phyloP scores from a whole-genome alignment of 1,140 invertebrate genomes.

The Subanguina moxae region DNA sequence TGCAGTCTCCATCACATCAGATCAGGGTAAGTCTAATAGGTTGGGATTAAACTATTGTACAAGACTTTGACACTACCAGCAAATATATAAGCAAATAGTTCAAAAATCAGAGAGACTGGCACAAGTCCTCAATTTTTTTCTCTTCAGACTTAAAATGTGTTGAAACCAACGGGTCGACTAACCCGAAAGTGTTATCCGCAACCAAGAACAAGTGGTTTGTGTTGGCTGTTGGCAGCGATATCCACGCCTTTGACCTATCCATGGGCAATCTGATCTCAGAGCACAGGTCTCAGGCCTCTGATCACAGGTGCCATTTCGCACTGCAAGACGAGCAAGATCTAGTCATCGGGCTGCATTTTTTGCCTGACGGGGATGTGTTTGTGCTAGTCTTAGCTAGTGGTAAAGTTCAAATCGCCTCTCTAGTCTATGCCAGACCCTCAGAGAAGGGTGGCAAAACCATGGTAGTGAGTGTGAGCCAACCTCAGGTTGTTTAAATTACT shows the following conservation, averaged over 20 bases:
- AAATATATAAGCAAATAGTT: not conserved
- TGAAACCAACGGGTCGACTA: not conserved
- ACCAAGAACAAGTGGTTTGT: slow-evolving; percentile 24
- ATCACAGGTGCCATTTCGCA: too few relatives aligned
- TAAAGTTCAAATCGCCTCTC: not conserved
- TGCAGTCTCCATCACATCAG: not conserved
- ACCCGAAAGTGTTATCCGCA: slow-evolving; percentile 15
- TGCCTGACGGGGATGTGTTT: slow-evolving; percentile 23
- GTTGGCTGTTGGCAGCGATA: slow-evolving; percentile 11
- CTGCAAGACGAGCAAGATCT: not conserved
- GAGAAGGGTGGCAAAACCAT: not conserved
- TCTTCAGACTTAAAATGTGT: too few relatives aligned
- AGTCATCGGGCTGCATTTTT: slow-evolving; percentile 15
- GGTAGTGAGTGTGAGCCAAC: not conserved
- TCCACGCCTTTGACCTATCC: slow-evolving; percentile 24
- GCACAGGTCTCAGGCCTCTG: too few relatives aligned
- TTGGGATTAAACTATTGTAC: not conserved
- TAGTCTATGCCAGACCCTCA: not conserved
- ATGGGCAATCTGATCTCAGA: slow-evolving; percentile 5
- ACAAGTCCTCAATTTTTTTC: not conserved
- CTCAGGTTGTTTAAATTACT: not conserved
- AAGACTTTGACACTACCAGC: not conserved
- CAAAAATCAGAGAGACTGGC: not conserved
- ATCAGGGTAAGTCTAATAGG: not conserved
- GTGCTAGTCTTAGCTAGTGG: slow-evolving; percentile 15